Conservation (phyloP, 1,140 invertebrate genomes). For the Drosophila triauraria region DNA sequence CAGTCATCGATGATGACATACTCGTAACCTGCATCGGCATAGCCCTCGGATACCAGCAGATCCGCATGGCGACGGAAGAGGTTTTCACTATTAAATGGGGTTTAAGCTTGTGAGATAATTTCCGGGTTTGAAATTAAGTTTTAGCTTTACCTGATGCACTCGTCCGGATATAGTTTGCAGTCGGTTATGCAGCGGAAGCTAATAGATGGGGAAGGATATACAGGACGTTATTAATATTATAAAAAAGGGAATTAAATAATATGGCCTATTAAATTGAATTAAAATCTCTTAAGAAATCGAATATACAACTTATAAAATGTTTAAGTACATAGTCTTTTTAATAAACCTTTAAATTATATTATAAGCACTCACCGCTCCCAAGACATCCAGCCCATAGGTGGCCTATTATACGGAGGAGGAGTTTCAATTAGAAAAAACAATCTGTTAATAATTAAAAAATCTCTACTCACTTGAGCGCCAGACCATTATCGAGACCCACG, state of each 20-base stretch:
- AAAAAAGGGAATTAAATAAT: neutral
- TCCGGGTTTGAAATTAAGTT: neutral
- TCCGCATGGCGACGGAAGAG: constrained; percentile 93
- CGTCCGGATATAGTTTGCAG: constrained; percentile 95
- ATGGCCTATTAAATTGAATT: no score
- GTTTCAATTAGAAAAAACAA: neutral
- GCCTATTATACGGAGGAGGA: constrained; percentile 86
- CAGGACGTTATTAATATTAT: neutral
- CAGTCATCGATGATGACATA: constrained; percentile 96
- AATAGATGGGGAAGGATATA: neutral
- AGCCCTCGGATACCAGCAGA: constrained; percentile 91
- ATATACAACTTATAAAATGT: neutral
- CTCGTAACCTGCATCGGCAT: constrained; percentile 92
- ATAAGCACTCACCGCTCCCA: constrained; percentile 89
- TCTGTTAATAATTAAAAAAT: neutral
- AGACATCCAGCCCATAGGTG: constrained; percentile 95
- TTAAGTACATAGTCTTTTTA: neutral
- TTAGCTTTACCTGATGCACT: constrained; percentile 92
- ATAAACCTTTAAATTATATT: neutral
- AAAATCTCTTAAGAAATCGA: neutral
- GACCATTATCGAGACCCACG: constrained; percentile 91
- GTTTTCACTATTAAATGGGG: constrained; percentile 88
- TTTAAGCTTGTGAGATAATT: neutral
- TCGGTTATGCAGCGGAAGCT: constrained; percentile 96
- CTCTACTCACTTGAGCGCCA: constrained; percentile 86